Evolutionary conservation across 2,888 invertebrate species (phyloP), one percentile per base, ranked within the genome.

Genomic region (Pyrochroa serraticornis): DNA sequence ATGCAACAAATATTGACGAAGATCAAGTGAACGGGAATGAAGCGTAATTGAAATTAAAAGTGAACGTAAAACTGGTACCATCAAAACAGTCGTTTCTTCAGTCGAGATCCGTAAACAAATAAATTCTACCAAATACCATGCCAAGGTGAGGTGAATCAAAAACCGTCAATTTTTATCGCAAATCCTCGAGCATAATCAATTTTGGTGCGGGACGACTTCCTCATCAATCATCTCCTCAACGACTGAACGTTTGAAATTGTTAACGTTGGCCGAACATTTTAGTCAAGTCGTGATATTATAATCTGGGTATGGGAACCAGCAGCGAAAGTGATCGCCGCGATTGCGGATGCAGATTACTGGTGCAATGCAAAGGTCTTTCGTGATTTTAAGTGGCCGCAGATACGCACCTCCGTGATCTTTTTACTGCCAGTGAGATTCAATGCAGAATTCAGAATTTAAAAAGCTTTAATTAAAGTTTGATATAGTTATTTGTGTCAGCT

Each of bases 81-180:
- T 22, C 12, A 39, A 39, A 39, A 13, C 13, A 39, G 22, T n/a
- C 39, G 39, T 13, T 39, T 8, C 14, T 10, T 22, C 22, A 39
- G 22, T 13, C n/a, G 39, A 39, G 39, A 39, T 39, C 39, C 39
- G 36, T 46, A 46, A 46, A 32, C 46, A 46, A 47, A 46, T 34
- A 46, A 46, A 22, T 46, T 36, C 22, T 12, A 35, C 13, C 35
- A 13, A 35, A 46, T 47, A 47, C 35, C 31, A 37, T 47, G 47
- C 35, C 47, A 47, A 47, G 47, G 47, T 47, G 35, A 47, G 47
- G 47, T 47, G 35, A 37, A 47, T 47, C 47, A 36, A 47, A 14
- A 22, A 14, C 35, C 37, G 9, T 47, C 36, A 12, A 47, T 47
- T 47, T 45, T 45, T 34, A 33, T 45, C 45, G 35, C 45, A 35